phyloP scores from a whole-genome alignment of 2,113 vertebrate species.

The Pterocles gutturalis region DNA sequence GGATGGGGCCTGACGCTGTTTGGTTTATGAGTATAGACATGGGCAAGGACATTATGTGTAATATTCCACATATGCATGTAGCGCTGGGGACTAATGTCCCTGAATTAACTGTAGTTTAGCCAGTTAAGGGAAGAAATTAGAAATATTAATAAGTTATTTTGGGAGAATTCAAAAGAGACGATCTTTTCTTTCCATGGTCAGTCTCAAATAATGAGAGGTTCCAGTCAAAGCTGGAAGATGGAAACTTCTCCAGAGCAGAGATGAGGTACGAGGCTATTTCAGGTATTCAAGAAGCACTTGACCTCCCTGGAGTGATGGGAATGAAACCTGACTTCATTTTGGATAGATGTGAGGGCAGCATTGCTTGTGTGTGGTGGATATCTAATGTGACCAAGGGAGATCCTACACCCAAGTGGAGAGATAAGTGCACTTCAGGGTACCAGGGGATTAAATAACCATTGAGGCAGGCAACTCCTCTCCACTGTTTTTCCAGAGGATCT shows the following conservation, averaged over 20 bases:
- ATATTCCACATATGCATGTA: background rate
- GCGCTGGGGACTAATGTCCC: background rate
- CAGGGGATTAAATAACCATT: background rate
- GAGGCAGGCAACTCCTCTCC: background rate
- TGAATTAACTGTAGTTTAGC: background rate
- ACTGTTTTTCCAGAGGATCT: background rate
- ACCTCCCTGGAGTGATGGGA: background rate
- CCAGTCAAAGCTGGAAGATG: background rate
- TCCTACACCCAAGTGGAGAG: background rate
- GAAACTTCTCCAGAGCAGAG: background rate
- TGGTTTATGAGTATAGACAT: background rate
- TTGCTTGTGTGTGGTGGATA: background rate
- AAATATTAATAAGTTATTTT: background rate
- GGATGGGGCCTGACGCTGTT: background rate
- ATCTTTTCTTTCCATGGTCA: background rate
- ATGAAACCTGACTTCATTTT: background rate
- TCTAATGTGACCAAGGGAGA: background rate
- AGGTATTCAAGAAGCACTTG: background rate
- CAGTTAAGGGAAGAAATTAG: background rate
- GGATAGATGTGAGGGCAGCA: background rate
- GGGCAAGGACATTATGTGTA: background rate
- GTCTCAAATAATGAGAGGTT: background rate
- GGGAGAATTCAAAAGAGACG: accelerated
- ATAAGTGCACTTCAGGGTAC: accelerated
- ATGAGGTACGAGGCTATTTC: background rate